These are phyloP conservation scores for Synanthedon vespiformis DNA, from an alignment of 2,888 invertebrate genomes.

Conservation along the genomic window DNA sequence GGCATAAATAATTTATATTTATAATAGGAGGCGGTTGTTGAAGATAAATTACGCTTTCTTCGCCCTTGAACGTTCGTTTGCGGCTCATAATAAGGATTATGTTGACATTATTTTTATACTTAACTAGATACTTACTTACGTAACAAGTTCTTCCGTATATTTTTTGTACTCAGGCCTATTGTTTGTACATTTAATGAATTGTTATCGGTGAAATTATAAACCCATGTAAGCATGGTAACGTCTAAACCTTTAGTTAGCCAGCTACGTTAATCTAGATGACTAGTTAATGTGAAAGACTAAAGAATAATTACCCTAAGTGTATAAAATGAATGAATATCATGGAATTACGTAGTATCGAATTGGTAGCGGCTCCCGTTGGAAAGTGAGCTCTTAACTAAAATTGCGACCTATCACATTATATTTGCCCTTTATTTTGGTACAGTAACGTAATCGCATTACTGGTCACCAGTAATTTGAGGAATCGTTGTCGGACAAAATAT, in stretches of 20 bases:
- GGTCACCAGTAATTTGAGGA: neutral
- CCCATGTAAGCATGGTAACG: too few relatives aligned
- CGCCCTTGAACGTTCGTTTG: constrained; percentile 33
- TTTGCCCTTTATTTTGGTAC: neutral
- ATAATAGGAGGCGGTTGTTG: constrained; percentile 23
- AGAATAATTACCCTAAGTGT: too few relatives aligned
- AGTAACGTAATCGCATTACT: neutral
- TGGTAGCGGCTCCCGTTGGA: too few relatives aligned
- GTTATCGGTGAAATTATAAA: too few relatives aligned
- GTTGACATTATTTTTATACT: constrained; percentile 16
- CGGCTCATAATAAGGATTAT: constrained; percentile 20
- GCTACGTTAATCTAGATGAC: too few relatives aligned
- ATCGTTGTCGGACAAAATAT: neutral
- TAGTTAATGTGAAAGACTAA: too few relatives aligned
- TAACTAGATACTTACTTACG: neutral
- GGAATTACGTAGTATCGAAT: too few relatives aligned
- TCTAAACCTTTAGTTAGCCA: too few relatives aligned
- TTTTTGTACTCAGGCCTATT: neutral
- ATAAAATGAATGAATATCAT: too few relatives aligned
- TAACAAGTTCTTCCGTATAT: neutral
- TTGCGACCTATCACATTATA: neutral
- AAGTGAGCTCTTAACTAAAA: too few relatives aligned
- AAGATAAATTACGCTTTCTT: constrained; percentile 35
- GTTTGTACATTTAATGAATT: too few relatives aligned
- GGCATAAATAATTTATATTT: constrained; percentile 38